These are phyloP conservation scores for Clavelina lepadiformis DNA, from an alignment of 23 tunicate genomes.

Conservation along the genomic window DNA sequence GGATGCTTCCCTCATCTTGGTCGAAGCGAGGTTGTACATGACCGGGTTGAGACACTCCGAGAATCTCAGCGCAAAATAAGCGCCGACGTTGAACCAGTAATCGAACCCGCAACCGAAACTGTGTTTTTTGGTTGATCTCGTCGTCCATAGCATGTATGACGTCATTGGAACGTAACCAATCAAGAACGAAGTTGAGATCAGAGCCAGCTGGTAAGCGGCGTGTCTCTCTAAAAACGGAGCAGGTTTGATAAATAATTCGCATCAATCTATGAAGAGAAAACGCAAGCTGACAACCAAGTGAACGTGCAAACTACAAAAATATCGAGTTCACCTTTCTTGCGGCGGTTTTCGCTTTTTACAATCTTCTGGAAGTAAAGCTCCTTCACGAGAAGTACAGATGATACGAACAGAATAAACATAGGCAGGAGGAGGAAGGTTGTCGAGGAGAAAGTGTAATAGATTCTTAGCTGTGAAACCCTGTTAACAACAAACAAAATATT, in stretches of 20 bases:
- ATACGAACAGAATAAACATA: constrained; percentile 7
- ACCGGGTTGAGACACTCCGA: constrained; percentile 51
- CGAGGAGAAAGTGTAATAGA: constrained; percentile 46
- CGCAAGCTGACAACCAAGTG: no score
- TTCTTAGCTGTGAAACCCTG: constrained; percentile 21
- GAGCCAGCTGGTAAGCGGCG: constrained; percentile 45
- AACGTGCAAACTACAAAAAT: no score
- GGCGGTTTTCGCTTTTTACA: constrained; percentile 14
- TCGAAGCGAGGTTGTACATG: constrained; percentile 40
- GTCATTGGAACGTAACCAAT: constrained; percentile 65
- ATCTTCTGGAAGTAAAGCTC: constrained; percentile 17
- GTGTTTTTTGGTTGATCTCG: constrained; percentile 22
- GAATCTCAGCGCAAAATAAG: constrained; percentile 20
- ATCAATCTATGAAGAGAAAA: no score
- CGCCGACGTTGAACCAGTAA: constrained; percentile 44
- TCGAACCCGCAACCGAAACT: constrained; percentile 23
- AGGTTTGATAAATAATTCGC: no score
- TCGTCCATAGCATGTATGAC: constrained; percentile 67
- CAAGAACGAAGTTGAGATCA: constrained; percentile 49
- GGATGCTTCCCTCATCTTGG: constrained; percentile 38
- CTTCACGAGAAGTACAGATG: constrained; percentile 12
- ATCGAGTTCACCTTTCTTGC: constrained; percentile 37
- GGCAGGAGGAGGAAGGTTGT: constrained; percentile 33
- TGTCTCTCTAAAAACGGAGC: constrained; percentile 41
- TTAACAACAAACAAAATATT: background rate